Percentiles rank a stretch among this genome's conserved stretches.
Conservation (phyloP, 1,140 invertebrate genomes). For the Diploscapter pachys region DNA sequence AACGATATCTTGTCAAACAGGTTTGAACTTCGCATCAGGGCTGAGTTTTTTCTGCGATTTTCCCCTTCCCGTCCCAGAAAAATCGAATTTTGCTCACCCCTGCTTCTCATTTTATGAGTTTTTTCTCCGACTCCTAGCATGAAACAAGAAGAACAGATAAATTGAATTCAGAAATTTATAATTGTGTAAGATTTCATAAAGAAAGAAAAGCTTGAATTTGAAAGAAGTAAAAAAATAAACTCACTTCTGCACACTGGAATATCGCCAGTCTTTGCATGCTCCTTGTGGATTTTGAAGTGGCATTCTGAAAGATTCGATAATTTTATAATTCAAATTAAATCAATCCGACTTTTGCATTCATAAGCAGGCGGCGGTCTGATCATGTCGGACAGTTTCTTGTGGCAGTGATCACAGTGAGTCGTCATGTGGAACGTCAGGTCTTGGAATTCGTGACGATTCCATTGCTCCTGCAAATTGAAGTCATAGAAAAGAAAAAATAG, state of each 20-base stretch:
- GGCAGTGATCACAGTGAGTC: slow-evolving; percentile 92
- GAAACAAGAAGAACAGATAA: too few species aligned
- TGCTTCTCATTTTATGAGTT: too few species aligned
- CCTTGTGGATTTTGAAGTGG: slow-evolving; percentile 37
- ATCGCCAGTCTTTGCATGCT: slow-evolving; percentile 15
- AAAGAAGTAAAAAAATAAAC: background rate
- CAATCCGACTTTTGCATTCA: slow-evolving; percentile 73
- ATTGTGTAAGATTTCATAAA: too few species aligned
- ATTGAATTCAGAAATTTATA: too few species aligned
- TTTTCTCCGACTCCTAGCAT: too few species aligned
- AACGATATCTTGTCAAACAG: too few species aligned
- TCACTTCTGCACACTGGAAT: slow-evolving; percentile 33
- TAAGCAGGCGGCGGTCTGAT: slow-evolving; percentile 90
- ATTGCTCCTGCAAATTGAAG: background rate
- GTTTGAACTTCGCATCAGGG: too few species aligned
- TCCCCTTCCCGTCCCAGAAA: too few species aligned
- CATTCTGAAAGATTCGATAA: slow-evolving; percentile 19
- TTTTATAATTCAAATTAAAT: background rate
- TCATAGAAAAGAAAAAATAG: too few species aligned
- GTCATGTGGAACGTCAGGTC: slow-evolving; percentile 96
- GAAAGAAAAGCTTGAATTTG: too few species aligned
- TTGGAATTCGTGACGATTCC: slow-evolving; percentile 87
- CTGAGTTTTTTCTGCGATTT: too few species aligned
- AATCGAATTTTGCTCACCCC: too few species aligned
- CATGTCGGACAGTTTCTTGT: slow-evolving; percentile 92